phyloP scores from a whole-genome alignment of 2,113 vertebrate genomes.

The Ceyx cyanopectus region DNA sequence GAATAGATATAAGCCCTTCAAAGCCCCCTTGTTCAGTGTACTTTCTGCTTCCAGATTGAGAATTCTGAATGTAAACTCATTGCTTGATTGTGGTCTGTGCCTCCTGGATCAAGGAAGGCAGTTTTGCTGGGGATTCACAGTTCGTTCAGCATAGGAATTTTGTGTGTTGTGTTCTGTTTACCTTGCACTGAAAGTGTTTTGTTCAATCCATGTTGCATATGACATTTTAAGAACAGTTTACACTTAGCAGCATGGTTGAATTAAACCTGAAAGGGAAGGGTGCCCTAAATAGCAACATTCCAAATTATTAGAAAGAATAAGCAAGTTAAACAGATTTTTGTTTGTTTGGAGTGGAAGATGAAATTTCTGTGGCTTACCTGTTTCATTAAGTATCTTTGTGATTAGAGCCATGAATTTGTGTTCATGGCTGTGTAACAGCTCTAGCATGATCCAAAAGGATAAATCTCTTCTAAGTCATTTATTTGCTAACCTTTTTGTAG shows the following conservation, averaged over 20 bases:
- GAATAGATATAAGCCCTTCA: slow-evolving; percentile 43
- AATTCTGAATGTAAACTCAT: slow-evolving; percentile 30
- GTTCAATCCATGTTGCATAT: background rate
- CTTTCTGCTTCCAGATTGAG: slow-evolving; percentile 39
- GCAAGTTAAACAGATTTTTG: background rate
- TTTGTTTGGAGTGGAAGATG: background rate
- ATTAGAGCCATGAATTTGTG: background rate
- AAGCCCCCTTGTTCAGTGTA: slow-evolving; percentile 25
- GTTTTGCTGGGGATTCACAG: background rate
- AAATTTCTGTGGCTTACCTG: background rate
- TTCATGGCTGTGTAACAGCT: background rate
- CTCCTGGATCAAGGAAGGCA: background rate
- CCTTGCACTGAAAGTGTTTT: background rate
- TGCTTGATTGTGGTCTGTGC: background rate
- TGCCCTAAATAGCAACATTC: background rate
- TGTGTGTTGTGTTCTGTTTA: background rate
- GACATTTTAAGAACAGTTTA: background rate
- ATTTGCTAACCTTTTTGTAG: background rate
- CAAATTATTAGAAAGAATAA: background rate
- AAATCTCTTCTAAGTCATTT: background rate
- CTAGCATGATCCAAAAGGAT: background rate
- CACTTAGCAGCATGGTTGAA: background rate
- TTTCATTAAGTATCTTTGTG: background rate
- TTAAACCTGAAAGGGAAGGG: background rate
- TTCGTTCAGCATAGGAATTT: slow-evolving; percentile 1